Conservation (phyloP, 2,113 vertebrate genomes). For the Sminthopsis crassicaudata region DNA sequence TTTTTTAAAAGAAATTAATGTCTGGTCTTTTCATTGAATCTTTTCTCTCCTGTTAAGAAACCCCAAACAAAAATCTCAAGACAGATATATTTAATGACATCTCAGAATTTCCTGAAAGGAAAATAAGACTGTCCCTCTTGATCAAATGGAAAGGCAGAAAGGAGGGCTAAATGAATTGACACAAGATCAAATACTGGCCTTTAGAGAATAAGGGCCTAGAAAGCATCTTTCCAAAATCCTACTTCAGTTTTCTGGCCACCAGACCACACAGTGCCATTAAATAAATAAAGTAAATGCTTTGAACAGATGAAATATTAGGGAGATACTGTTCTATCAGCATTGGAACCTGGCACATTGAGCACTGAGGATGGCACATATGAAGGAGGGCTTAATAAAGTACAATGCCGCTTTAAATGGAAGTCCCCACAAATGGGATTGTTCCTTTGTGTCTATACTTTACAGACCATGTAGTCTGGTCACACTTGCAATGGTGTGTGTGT, state of each 20-base stretch:
- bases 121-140: constrained; percentile 70
- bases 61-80: constrained; percentile 69
- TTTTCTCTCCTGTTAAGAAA: constrained; percentile 32
- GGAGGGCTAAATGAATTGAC: constrained; percentile 68
- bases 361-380: constrained; percentile 22
- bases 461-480: constrained; percentile 38
- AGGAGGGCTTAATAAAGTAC: not conserved
- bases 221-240: constrained; percentile 56
- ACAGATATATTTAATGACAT: constrained; percentile 77
- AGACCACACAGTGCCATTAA: constrained; percentile 36
- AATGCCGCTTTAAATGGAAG: constrained; percentile 14
- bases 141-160: constrained; percentile 64
- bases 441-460: constrained; percentile 39
- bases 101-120: constrained; percentile 60
- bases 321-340: constrained; percentile 14
- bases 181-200: constrained; percentile 41
- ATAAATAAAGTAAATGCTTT: constrained; percentile 58
- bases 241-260: constrained; percentile 23
- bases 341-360: constrained; percentile 42
- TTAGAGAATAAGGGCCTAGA: constrained; percentile 59
- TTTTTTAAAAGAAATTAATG: not conserved
- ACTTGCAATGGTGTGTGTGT: not conserved
- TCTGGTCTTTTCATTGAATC: not conserved
- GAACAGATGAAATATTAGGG: constrained; percentile 25
- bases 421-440: not conserved